Evolutionary conservation across 2,888 invertebrate species (phyloP), one percentile per base, ranked within the genome.

Genomic region (Caradrina clavipalpis): DNA sequence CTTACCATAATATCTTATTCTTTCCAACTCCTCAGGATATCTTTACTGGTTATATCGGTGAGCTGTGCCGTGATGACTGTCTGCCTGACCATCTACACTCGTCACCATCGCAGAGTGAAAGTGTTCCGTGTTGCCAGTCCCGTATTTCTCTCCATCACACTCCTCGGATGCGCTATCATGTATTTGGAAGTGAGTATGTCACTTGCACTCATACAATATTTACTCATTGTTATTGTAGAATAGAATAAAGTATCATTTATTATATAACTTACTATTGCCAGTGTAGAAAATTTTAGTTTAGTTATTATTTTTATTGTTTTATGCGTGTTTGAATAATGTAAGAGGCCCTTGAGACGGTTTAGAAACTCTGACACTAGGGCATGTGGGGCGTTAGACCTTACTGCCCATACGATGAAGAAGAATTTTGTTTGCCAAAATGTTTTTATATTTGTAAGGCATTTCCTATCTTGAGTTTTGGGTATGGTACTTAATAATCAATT

Each of bases 61-160:
- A 97, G 97, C 82, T 99, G 98, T 93, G 98, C 98, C 13, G 96
- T 97, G 60, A 97, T 97, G 89, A 98, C 98, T 0, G 96, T 98
- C 65, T 94, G 97, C 49, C 95, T 98, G 76, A 97, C 98, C 31
- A 97, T 97, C 69, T 98, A 98, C 92, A 98, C 98, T 78, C 98
- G 98, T 85, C 97, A 98, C 85, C 98, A 98, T 89, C 97, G 98
- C 35, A 97, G 97, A 77, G 97, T 98, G 78, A 98, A 99, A 96
- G 98, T 99, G 67, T 98, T 99, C 92, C 98, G 99, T 87, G 98
- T 99, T 15, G 99, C 99, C 73, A 99, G 98, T 88, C 99, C 99
- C 11, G 98, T 98, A 82, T 99, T 99, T 92, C 96, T 99, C 68
- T 97, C 98, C 82, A 98, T 99, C 86, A 99, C 99, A 63, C 97